Evolutionary conservation across 2,113 vertebrate species (phyloP).

Genomic region (Brachypteracias leptosomus): DNA sequence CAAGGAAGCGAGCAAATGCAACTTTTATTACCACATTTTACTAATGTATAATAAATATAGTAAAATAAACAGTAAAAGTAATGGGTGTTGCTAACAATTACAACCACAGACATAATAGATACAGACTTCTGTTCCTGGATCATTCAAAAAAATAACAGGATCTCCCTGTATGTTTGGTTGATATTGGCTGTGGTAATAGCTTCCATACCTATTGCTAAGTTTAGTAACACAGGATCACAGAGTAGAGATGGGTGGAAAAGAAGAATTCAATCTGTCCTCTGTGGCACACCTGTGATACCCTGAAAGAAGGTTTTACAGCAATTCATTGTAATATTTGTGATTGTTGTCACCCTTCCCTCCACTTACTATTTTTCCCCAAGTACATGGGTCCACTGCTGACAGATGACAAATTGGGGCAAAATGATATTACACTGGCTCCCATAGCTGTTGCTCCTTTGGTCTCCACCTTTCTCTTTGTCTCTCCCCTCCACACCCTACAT

Average conservation of each 20-base stretch:
- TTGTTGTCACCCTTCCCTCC: background rate
- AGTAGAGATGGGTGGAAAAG: background rate
- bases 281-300: background rate
- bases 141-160: background rate
- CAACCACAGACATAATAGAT: background rate
- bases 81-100: background rate
- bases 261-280: background rate
- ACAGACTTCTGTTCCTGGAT: background rate
- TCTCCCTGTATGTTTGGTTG: background rate
- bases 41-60: background rate
- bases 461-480: background rate
- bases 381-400: background rate
- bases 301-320: background rate
- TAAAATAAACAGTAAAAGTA: background rate
- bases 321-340: background rate
- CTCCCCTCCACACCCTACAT: background rate
- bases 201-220: background rate
- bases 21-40: background rate
- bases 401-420: background rate
- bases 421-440: background rate
- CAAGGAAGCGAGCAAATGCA: background rate
- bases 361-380: background rate
- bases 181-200: background rate
- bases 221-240: background rate
- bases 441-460: background rate